phyloP scores from a whole-genome alignment of 1,140 invertebrate species.

The Potamilus streckersoni region DNA sequence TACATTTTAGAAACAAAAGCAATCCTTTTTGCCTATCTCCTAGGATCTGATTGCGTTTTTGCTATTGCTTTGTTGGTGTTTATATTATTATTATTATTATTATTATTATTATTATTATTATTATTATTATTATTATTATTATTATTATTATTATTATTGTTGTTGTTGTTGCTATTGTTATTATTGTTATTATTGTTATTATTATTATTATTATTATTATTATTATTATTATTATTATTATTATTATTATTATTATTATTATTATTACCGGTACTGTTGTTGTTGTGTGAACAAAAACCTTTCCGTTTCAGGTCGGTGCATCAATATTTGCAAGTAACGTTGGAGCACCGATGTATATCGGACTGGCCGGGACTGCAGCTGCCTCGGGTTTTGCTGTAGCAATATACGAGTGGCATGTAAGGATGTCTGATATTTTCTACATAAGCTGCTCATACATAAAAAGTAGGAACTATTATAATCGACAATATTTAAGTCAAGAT shows the following conservation, averaged over 20 bases:
- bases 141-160: too few relatives aligned
- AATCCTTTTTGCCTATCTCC: too few relatives aligned
- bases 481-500: neutral
- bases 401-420: constrained; percentile 54
- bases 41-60: neutral
- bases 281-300: neutral
- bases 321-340: constrained; percentile 74
- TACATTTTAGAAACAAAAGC: too few relatives aligned
- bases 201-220: constrained; percentile 19
- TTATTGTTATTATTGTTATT: neutral
- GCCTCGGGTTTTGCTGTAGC: constrained; percentile 58
- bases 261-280: neutral
- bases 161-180: constrained; percentile 22
- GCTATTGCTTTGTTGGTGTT: neutral
- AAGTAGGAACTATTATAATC: neutral
- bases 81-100: neutral
- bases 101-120: constrained; percentile 68
- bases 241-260: neutral
- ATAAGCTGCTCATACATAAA: too few relatives aligned
- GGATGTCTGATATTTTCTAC: neutral
- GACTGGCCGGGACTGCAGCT: constrained; percentile 70
- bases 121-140: too few relatives aligned
- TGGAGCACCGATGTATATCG: constrained; percentile 73
- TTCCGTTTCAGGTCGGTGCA: constrained; percentile 69
- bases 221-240: neutral